Evolutionary conservation across 2,797 vertebrate species (phyloP), one percentile per base, ranked within the genome.

Genomic region (Stomatorhinus walkeri): DNA sequence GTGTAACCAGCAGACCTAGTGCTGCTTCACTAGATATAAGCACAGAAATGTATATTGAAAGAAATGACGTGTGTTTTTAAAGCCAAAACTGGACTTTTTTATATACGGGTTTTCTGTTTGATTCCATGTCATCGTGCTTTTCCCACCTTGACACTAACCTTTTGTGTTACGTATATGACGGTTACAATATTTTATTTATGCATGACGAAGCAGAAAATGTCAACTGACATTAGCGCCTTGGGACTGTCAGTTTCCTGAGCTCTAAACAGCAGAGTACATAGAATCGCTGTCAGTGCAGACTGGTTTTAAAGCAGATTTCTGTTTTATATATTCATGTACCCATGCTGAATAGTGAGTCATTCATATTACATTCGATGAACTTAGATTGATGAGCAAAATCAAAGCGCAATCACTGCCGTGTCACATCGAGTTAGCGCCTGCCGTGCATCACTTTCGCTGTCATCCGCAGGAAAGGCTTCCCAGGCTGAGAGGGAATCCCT

Each of bases 161-260:
- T 36, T 24, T 10, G 22, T 85, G 10, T 48, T 49, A 48, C 4
- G 24, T 36, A 59, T 48, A 49, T 88, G 22, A 7, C 79, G 56
- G 87, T 32, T 59, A 40, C 19, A 87, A 16, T 72, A 12, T 36
- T 72, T 49, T 79, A 85, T 88, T 49, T 72, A 87, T 87, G 87
- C 22, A 6, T 64, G 81, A 24, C 83, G 84, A 87, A 91, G 84
- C 54, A 89, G 40, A 86, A 24, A 87, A 81, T 88, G 56, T n/a
- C 68, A 83, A 54, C 51, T 89, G 89, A 83, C 90, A 89, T 61
- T 76, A 76, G 56, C 87, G 90, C 89, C 91, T 91, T 89, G 88
- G 87, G 89, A 76, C 89, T 90, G 90, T 91, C 92, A 90, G 61
- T 87, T 51, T 52, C 28, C 59, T 64, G 85, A 85, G 83, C 87